Conservation (phyloP, 2,113 vertebrate species). For the Hyla sarda region DNA sequence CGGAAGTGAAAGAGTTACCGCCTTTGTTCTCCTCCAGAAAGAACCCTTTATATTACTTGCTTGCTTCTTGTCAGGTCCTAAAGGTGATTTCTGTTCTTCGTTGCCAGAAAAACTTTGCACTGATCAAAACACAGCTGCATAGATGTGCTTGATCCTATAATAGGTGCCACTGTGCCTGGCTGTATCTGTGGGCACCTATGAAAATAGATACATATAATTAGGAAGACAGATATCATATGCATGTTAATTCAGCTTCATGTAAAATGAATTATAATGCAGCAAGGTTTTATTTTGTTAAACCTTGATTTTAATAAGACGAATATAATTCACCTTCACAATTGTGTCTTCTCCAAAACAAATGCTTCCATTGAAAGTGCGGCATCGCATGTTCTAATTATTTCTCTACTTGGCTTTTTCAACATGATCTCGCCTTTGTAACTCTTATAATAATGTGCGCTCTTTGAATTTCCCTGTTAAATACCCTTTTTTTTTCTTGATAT, state of each 20-base stretch:
- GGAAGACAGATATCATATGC: conserved; percentile 74
- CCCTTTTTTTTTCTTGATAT: conserved; percentile 17
- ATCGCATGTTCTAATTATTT: conserved; percentile 22
- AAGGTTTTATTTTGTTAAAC: conserved; percentile 64
- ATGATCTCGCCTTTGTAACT: neutral
- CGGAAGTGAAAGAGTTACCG: conserved; percentile 22
- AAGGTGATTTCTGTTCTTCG: conserved; percentile 74
- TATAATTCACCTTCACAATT: neutral
- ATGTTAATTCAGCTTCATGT: conserved; percentile 71
- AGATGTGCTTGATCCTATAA: conserved; percentile 70
- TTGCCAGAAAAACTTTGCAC: conserved; percentile 74
- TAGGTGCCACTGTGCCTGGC: conserved; percentile 67
- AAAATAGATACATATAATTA: conserved; percentile 83
- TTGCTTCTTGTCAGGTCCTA: conserved; percentile 71
- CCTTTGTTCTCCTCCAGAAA: conserved; percentile 24
- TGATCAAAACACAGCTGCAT: conserved; percentile 84
- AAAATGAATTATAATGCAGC: conserved; percentile 66
- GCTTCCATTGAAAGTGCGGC: conserved; percentile 1
- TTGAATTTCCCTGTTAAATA: conserved; percentile 22
- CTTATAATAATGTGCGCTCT: conserved; percentile 2
- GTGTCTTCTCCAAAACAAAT: conserved; percentile 11
- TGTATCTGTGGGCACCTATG: conserved; percentile 75
- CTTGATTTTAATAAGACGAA: conserved; percentile 32
- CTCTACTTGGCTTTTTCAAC: neutral
- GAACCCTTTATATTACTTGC: conserved; percentile 75